Evolutionary conservation across 2,113 vertebrate species (phyloP).

Genomic region (Psephotus haematonotus): DNA sequence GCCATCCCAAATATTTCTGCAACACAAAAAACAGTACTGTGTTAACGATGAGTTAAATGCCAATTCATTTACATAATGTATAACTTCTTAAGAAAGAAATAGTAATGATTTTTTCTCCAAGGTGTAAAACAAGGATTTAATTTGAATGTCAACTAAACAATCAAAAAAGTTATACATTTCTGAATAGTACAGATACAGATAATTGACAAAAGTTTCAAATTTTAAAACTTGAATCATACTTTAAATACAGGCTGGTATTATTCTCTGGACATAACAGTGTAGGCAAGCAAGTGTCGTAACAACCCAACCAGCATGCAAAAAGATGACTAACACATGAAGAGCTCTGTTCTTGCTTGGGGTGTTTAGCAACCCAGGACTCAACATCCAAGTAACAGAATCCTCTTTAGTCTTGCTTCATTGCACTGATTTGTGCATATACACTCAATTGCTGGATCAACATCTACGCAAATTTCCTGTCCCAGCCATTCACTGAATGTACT

Average conservation of each 20-base stretch:
- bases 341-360: not conserved
- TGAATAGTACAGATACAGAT: not conserved
- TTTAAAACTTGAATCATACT: not conserved
- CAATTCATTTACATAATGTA: not conserved
- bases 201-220: not conserved
- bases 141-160: not conserved
- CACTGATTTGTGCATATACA: not conserved
- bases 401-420: not conserved
- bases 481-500: not conserved
- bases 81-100: not conserved
- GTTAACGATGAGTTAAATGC: conserved; percentile 39
- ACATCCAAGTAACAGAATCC: not conserved
- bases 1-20: conserved; percentile 96
- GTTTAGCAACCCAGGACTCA: not conserved
- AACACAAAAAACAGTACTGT: conserved; percentile 3
- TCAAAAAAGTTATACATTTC: not conserved
- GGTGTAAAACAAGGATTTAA: not conserved
- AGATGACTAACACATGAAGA: not conserved
- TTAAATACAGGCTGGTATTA: not conserved
- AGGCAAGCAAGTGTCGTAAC: not conserved
- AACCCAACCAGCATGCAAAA: not conserved
- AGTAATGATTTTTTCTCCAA: not conserved
- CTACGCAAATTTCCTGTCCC: not conserved
- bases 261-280: not conserved
- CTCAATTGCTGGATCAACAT: not conserved